Percentiles rank a stretch among this genome's conserved stretches.
phyloP scores from a whole-genome alignment of 1,140 invertebrate species.

The Acromyrmex heyeri region DNA sequence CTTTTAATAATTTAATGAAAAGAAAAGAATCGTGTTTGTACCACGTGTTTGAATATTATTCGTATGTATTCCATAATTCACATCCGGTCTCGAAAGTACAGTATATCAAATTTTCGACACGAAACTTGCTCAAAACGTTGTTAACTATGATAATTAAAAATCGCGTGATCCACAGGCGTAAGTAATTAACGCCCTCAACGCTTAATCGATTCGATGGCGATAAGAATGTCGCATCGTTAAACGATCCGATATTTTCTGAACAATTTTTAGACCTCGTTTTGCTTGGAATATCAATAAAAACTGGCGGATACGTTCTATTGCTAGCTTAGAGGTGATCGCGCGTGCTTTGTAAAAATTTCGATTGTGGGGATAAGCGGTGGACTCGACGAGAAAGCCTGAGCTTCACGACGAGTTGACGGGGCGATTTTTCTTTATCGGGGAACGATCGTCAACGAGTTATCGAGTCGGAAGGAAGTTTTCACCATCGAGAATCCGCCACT shows the following conservation, averaged over 20 bases:
- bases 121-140: conserved; percentile 57
- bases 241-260: conserved; percentile 57
- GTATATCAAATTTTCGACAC: conserved; percentile 44
- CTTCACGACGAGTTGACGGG: conserved; percentile 39
- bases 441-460: conserved; percentile 58
- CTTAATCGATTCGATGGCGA: conserved; percentile 6
- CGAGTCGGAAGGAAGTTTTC: conserved; percentile 46
- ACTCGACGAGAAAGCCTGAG: conserved; percentile 34
- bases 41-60: background rate
- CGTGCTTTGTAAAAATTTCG: conserved; percentile 44
- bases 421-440: conserved; percentile 56
- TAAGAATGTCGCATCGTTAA: conserved; percentile 20
- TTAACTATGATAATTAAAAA: conserved; percentile 51
- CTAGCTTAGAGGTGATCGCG: conserved; percentile 31
- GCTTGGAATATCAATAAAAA: conserved; percentile 32
- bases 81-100: conserved; percentile 24
- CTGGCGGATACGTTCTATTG: conserved; percentile 22
- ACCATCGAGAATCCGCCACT: conserved; percentile 46
- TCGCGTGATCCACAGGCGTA: background rate
- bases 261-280: conserved; percentile 52
- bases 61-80: conserved; percentile 9
- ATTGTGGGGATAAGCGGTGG: conserved; percentile 34
- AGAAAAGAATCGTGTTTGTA: background rate
- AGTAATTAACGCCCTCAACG: conserved; percentile 21
- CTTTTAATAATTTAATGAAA: background rate